Evolutionary conservation across 2,113 vertebrate genomes (phyloP).

Genomic region (Pedionomus torquatus): DNA sequence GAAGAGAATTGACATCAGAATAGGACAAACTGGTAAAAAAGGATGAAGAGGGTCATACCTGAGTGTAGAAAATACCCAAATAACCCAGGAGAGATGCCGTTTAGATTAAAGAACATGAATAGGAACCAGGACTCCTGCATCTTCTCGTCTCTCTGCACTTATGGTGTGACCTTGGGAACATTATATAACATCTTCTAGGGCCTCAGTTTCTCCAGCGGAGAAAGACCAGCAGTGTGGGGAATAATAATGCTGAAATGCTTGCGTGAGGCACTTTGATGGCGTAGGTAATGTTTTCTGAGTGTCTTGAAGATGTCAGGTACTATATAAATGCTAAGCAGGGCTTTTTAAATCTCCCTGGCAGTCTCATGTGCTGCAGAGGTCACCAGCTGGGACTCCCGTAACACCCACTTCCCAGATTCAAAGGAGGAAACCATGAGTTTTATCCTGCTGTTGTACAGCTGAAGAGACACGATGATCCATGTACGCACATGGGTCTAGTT

Average conservation of each 20-base stretch:
- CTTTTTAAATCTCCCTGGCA: not conserved
- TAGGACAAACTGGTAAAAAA: not conserved
- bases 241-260: not conserved
- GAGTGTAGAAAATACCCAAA: not conserved
- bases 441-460: not conserved
- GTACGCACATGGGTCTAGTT: fast-evolving
- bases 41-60: not conserved
- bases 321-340: not conserved
- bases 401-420: not conserved
- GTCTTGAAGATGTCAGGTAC: not conserved
- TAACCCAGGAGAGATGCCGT: not conserved
- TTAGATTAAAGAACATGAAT: not conserved
- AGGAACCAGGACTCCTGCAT: not conserved
- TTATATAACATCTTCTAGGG: not conserved
- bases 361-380: constrained; percentile 7
- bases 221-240: not conserved
- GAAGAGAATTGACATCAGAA: not conserved
- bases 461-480: fast-evolving
- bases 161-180: constrained; percentile 2
- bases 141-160: not conserved
- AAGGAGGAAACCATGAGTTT: not conserved
- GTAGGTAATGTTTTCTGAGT: not conserved
- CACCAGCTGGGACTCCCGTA: not conserved
- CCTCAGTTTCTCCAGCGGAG: constrained; percentile 32
- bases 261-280: not conserved